These are phyloP conservation scores for Balaenoptera acutorostrata DNA, from an alignment of 2,113 vertebrate species.

Conservation along the genomic window DNA sequence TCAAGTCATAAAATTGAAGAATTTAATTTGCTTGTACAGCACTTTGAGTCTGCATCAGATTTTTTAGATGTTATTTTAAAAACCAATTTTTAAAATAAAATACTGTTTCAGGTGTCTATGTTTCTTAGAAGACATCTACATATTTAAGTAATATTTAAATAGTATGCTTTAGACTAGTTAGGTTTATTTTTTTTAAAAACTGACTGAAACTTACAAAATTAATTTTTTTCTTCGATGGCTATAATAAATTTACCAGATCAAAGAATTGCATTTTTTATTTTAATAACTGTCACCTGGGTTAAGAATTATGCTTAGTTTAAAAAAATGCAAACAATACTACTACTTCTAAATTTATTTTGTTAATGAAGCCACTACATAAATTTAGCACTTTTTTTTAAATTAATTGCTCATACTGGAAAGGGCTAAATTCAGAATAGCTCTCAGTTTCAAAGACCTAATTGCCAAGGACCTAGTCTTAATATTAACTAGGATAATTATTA, in stretches of 20 bases:
- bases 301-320: conserved; percentile 54
- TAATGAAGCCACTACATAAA: conserved; percentile 87
- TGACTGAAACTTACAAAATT: not conserved
- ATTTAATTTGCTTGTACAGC: conserved; percentile 22
- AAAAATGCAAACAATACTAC: conserved; percentile 76
- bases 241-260: conserved; percentile 36
- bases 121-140: not conserved
- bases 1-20: conserved; percentile 54
- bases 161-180: not conserved
- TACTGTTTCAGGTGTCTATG: not conserved
- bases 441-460: conserved; percentile 97
- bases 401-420: conserved; percentile 93
- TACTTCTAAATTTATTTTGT: conserved; percentile 83
- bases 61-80: not conserved
- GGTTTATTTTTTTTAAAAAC: conserved; percentile 28
- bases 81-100: not conserved
- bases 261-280: conserved; percentile 17
- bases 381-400: conserved; percentile 86
- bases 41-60: not conserved
- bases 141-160: not conserved
- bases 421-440: conserved; percentile 92
- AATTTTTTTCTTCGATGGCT: not conserved
- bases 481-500: conserved; percentile 99
- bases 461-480: conserved; percentile 99
- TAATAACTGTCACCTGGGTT: conserved; percentile 62